Base-by-base conservation (phyloP, 2,797 vertebrate species). In the Sebastes hopkinsi region DNA sequence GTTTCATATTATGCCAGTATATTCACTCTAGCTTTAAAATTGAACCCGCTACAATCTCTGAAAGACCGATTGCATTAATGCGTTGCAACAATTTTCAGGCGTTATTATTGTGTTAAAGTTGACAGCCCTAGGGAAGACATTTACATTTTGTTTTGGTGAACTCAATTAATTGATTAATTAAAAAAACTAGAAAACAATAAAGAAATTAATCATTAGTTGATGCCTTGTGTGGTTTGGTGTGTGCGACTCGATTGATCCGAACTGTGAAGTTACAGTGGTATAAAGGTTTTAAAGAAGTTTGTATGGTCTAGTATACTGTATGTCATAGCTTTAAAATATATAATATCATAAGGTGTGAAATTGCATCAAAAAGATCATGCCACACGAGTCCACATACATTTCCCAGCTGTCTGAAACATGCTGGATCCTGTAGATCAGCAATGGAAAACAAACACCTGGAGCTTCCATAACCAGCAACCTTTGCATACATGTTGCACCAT, bases 401-500 rank as follows among this genome's bases (percentile, higher is more conserved):
- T 76, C 5, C 55, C 32, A 68, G 30, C 32, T 25, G 3, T 72
- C 10, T 69, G 38, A 58, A 36, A 67, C 29, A 13, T 18, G 12
- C 10, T 36, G 5, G 3, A 42, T 36, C 2, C 42, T 25, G 20
- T 42, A 9, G 25, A 75, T 77, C 38, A 71, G 32, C 4, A 56
- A 54, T 67, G 58, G 34, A 82, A 73, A 81, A 46, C 25, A 68
- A 52, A 27, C 16, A 62, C 12, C 52, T 16, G 12, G 29, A 59
- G 59, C 50, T 71, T 71, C 36, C 8, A 70, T 34, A 62, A 72
- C 22, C 22, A 64, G 62, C 23, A 76, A 56, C 62, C 71, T 83
- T 65, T 65, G 27, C 13, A 29, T 62, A 23, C 22, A 30, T 25
- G 62, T 55, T 27, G 34, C 25, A 55, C 20, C 54, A 42, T 66